phyloP scores from a whole-genome alignment of 2,888 invertebrate genomes.

The Scaptomyza polygonia region DNA sequence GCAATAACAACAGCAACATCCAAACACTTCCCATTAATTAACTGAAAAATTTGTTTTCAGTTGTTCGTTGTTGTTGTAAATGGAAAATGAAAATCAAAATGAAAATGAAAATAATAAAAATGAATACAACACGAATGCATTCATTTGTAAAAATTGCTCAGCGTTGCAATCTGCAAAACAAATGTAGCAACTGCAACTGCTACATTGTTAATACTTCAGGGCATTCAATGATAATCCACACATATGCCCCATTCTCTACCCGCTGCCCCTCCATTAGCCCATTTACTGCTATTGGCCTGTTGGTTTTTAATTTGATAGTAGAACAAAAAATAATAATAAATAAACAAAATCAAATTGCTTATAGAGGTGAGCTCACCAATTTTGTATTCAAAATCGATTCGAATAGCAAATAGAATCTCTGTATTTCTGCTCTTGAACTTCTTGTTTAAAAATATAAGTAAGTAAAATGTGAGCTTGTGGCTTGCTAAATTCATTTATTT shows the following conservation, averaged over 20 bases:
- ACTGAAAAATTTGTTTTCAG: slow-evolving; percentile 51
- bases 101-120: slow-evolving; percentile 26
- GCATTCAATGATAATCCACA: slow-evolving; percentile 31
- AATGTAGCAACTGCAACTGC: slow-evolving; percentile 21
- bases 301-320: slow-evolving; percentile 76
- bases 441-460: slow-evolving; percentile 15
- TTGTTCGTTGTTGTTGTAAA: slow-evolving; percentile 37
- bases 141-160: slow-evolving; percentile 66
- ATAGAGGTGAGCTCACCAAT: slow-evolving; percentile 58
- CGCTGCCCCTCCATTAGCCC: not conserved
- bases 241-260: slow-evolving; percentile 7
- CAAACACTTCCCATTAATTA: slow-evolving; percentile 57
- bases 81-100: slow-evolving; percentile 30
- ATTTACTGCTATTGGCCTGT: slow-evolving; percentile 35
- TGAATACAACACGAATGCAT: slow-evolving; percentile 53
- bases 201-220: slow-evolving; percentile 34
- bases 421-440: slow-evolving; percentile 50
- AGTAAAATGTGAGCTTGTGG: slow-evolving; percentile 40
- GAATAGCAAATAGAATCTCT: slow-evolving; percentile 9
- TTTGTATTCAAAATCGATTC: slow-evolving; percentile 69
- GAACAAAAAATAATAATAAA: slow-evolving; percentile 70
- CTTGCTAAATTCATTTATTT: too few relatives aligned
- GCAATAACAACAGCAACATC: not conserved
- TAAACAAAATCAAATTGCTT: slow-evolving; percentile 54
- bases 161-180: slow-evolving; percentile 39